These are phyloP conservation scores for Dichetophora obliterata DNA, from an alignment of 2,888 invertebrate species.

Conservation along the genomic window DNA sequence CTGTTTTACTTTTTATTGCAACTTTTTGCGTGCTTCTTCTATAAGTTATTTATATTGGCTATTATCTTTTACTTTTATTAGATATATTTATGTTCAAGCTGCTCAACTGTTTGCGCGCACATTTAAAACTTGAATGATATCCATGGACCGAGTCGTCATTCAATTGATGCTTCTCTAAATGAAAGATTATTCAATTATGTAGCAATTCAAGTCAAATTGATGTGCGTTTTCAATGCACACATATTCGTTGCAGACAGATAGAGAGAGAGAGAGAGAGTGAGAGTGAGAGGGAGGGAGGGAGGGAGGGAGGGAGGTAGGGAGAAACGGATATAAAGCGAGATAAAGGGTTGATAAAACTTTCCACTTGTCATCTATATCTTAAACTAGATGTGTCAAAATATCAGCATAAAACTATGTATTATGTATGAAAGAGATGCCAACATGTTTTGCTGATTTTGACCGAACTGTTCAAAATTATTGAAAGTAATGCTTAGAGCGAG, in stretches of 20 bases:
- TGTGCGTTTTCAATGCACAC: background rate
- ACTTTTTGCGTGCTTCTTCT: background rate
- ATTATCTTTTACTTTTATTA: background rate
- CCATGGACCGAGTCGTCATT: slow-evolving; percentile 1
- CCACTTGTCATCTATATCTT: too few relatives aligned
- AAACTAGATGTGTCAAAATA: too few relatives aligned
- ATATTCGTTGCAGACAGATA: background rate
- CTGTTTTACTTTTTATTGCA: background rate
- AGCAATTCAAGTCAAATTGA: slow-evolving; percentile 23
- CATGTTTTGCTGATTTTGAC: too few relatives aligned
- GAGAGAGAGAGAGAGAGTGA: too few relatives aligned
- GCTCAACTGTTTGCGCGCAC: slow-evolving; percentile 13
- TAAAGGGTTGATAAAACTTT: too few relatives aligned
- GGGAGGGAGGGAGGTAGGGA: too few relatives aligned
- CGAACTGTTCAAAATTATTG: too few relatives aligned
- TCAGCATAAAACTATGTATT: too few relatives aligned
- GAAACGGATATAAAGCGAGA: too few relatives aligned
- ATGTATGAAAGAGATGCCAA: too few relatives aligned
- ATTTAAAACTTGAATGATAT: slow-evolving; percentile 25
- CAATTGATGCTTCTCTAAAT: slow-evolving; percentile 32
- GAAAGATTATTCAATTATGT: slow-evolving; percentile 21
- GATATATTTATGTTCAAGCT: background rate
- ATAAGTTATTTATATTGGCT: background rate
- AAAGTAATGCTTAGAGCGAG: too few relatives aligned
- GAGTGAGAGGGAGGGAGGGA: too few relatives aligned